Evolutionary conservation across 2,797 vertebrate species (phyloP).

Genomic region (Echiichthys vipera): DNA sequence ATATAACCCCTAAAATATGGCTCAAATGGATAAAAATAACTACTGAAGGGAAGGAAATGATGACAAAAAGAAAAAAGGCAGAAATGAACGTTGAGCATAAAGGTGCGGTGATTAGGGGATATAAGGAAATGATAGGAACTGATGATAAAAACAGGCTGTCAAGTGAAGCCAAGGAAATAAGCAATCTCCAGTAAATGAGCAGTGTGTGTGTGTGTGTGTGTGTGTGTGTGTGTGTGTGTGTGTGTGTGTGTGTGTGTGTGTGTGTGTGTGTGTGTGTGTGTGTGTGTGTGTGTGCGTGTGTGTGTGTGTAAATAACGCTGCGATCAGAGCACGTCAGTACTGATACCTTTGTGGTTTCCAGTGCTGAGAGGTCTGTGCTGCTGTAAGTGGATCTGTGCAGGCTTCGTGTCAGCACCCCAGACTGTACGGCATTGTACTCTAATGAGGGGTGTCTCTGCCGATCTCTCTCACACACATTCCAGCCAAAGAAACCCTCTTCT

Average conservation of each 20-base stretch:
- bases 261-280: too few species aligned
- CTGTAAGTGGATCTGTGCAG: conserved; percentile 78
- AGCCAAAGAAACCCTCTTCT: conserved; percentile 61
- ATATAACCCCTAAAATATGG: conserved; percentile 4
- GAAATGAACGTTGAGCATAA: background rate
- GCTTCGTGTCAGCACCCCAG: conserved; percentile 76
- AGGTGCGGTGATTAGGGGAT: background rate
- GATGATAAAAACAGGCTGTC: background rate
- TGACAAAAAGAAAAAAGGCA: background rate
- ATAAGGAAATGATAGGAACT: background rate
- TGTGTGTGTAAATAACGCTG: background rate
- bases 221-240: too few species aligned
- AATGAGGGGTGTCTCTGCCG: conserved; percentile 79
- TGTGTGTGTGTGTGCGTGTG: too few species aligned
- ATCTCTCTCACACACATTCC: conserved; percentile 74
- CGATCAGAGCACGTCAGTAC: conserved; percentile 1
- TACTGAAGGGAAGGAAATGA: background rate
- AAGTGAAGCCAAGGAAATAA: background rate
- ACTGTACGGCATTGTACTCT: conserved; percentile 85
- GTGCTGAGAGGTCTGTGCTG: conserved; percentile 43
- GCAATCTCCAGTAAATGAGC: background rate
- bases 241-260: too few species aligned
- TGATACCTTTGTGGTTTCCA: conserved; percentile 1
- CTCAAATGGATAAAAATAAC: background rate
- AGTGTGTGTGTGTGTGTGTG: background rate